Base-by-base conservation (phyloP, 2,888 invertebrate species). In the Pterostichus niger region DNA sequence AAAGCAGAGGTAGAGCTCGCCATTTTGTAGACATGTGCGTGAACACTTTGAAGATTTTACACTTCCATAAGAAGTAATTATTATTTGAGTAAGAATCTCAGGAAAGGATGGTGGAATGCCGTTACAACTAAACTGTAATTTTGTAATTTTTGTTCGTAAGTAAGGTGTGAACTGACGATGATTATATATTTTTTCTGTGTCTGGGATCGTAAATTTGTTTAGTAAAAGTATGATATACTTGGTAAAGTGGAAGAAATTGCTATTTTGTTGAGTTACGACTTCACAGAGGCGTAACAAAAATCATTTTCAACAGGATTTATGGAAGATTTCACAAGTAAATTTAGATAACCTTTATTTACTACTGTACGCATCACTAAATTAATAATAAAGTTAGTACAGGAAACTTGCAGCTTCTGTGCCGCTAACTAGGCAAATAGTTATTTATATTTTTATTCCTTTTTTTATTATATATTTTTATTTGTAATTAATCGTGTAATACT, bases 41-140 rank as follows among this genome's bases (percentile, higher is more conserved):
- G 35, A 40, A 68, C 68, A 40, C 15, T 68, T 59, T 59, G 10
- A 68, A n/a, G 17, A 68, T 68, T 40, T 68, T 68, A 40, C 35
- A 68, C 35, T 40, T 13, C 9, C 17, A 13, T 68, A 68, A 68
- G 17, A 31, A 59, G 59, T 31, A 31, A 59, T 59, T 59, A 59
- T 59, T 59, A 59, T 59, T 17, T 11, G 13, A 4, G 17, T 9
- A 17, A 59, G 59, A 31, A 31, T 59, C 31, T 17, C 11, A 31
- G 24, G 59, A 9, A 31, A 59, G 31, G 24, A n/a, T 59, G 31
- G 31, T 31, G 59, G 17, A 11, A 3, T 40, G 59, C 59, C 59
- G 49, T 49, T 49, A 49, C 13, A 49, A 49, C 11, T 31, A 10
- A 59, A 17, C 59, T 31, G 59, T n/a, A 59, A 59, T 59, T 59